Base-by-base conservation (phyloP, 2,888 invertebrate genomes). In the Drosophila prostipennis region DNA sequence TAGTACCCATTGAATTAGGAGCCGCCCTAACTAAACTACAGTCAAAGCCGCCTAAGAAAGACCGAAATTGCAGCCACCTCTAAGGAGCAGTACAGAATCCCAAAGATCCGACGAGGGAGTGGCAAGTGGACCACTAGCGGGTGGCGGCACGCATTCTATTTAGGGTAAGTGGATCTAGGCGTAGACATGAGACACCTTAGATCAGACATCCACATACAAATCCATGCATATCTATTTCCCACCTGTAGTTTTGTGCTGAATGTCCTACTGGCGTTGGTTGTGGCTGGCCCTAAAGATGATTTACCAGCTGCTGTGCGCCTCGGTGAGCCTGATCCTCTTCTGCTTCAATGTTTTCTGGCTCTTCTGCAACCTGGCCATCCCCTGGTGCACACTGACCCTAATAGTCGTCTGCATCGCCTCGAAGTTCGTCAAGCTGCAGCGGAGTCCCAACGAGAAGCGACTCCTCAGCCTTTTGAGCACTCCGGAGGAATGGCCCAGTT, bases 281-380 rank as follows among this genome's bases (percentile, higher is more conserved):
- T 89, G 91, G 90, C 74, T 80, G 72, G 78, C 90, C 55, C 52
- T 91, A 39, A 92, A 91, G 84, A 92, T 92, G 91, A 86, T 92
- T 53, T 92, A 92, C 76, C 90, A 91, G 86, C 79, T 91, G 43
- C 74, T 92, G 26, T 91, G 91, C 76, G 91, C 89, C 70, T 84
- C 90, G n/a, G 78, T 90, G 56, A 89, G 88, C 65, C 73, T 91
- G 14, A 67, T 91, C 40, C 89, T 91, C 48, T 87, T 91, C 72
- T 73, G 91, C n/a, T 91, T 92, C 68, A 91, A 92, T 78, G 76
- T 91, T 16, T 89, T 92, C 54, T 92, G 91, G 92, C 81, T 92
- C 46, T 81, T 90, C 54, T 92, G 91, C 72, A 92, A 91, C 34
- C 67, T 92, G 67, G 91, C 92, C 5, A 91, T 92, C 53, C 92